phyloP scores from a whole-genome alignment of 1,140 invertebrate genomes.

The Bombus breviceps region DNA sequence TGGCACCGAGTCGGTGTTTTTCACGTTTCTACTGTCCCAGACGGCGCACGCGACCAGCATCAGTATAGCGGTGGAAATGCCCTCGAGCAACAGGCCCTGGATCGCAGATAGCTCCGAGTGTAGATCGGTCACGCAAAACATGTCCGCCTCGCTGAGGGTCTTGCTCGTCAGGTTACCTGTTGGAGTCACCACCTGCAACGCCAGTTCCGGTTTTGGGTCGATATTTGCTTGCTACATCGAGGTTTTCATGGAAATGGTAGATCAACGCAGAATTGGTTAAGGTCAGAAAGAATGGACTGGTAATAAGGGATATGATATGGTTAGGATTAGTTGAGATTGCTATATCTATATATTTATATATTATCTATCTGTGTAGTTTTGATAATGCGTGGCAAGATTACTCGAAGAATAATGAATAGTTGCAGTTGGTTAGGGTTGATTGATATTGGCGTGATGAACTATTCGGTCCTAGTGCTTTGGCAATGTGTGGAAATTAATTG shows the following conservation, averaged over 20 bases:
- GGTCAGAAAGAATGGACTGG: too few species aligned
- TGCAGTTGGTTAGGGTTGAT: too few species aligned
- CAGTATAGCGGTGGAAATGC: slow-evolving; percentile 87
- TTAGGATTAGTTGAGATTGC: too few species aligned
- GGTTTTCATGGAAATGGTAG: background rate
- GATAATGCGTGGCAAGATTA: too few species aligned
- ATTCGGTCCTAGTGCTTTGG: too few species aligned
- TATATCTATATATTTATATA: too few species aligned
- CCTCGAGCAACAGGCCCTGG: slow-evolving; percentile 85
- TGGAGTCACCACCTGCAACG: slow-evolving; percentile 81
- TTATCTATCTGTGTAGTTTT: too few species aligned
- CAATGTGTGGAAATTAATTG: too few species aligned
- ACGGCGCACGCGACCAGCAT: slow-evolving; percentile 88
- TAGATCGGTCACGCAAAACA: slow-evolving; percentile 85
- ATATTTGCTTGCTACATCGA: background rate
- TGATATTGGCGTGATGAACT: too few species aligned
- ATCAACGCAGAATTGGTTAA: background rate
- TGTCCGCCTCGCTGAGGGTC: slow-evolving; percentile 55
- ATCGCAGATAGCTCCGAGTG: slow-evolving; percentile 77
- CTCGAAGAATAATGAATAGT: too few species aligned
- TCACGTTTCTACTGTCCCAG: slow-evolving; percentile 83
- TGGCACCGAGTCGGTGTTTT: slow-evolving; percentile 81
- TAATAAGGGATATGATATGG: too few species aligned
- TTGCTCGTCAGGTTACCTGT: slow-evolving; percentile 50
- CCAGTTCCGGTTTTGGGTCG: background rate